Conservation (phyloP, 2,113 vertebrate species). For the Elachura formosa region DNA sequence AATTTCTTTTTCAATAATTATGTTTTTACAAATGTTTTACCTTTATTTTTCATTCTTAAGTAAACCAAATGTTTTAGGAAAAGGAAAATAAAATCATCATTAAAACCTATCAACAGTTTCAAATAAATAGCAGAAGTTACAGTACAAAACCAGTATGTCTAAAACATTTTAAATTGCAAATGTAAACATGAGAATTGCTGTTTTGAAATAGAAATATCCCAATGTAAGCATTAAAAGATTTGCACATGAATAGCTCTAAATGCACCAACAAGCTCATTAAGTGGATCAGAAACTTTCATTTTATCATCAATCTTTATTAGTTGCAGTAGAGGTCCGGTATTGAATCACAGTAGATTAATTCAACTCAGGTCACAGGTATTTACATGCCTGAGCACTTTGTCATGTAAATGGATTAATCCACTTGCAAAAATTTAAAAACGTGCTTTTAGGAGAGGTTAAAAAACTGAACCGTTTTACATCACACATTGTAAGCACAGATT, state of each 20-base stretch:
- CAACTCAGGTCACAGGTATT: slow-evolving; percentile 9
- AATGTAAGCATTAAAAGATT: neutral
- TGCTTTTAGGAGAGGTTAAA: neutral
- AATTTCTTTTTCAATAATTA: neutral
- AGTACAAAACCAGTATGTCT: neutral
- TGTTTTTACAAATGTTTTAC: neutral
- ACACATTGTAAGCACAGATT: neutral
- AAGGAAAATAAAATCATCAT: neutral
- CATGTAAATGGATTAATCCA: neutral
- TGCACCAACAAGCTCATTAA: neutral
- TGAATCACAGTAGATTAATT: slow-evolving; percentile 7
- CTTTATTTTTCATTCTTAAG: neutral
- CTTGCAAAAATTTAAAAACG: neutral
- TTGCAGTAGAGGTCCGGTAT: neutral
- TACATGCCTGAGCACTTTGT: neutral
- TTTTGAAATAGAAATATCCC: neutral
- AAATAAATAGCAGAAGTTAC: neutral
- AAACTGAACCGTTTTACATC: neutral
- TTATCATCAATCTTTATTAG: slow-evolving; percentile 43
- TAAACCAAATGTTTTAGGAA: neutral
- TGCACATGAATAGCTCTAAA: slow-evolving; percentile 3
- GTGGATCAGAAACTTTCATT: slow-evolving; percentile 16
- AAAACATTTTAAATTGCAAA: neutral
- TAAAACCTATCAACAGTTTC: neutral
- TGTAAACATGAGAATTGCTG: neutral